These are phyloP conservation scores for Drosophila santomea DNA, from an alignment of 1,140 invertebrate genomes.

Conservation along the genomic window DNA sequence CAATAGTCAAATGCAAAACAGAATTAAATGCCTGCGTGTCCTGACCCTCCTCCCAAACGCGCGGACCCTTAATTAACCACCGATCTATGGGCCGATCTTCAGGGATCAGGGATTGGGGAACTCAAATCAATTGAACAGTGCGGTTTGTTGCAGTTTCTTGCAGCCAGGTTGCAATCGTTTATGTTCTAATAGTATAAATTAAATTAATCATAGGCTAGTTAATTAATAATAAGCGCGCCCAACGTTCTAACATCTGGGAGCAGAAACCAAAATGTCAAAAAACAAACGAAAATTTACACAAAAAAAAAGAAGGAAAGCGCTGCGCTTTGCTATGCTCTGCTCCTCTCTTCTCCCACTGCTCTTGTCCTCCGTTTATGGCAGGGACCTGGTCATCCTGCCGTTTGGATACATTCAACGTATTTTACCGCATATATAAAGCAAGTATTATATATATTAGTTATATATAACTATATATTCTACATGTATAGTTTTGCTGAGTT, in stretches of 20 bases:
- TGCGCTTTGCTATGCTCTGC: slow-evolving; percentile 47
- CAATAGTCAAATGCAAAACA: slow-evolving; percentile 39
- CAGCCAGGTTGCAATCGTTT: slow-evolving; percentile 65
- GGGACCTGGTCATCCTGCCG: slow-evolving; percentile 55
- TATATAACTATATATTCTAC: slow-evolving; percentile 69
- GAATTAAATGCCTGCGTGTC: slow-evolving; percentile 38
- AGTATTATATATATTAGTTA: slow-evolving; percentile 58
- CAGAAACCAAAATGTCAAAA: slow-evolving; percentile 56
- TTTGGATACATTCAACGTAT: slow-evolving; percentile 64
- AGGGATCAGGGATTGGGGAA: not conserved
- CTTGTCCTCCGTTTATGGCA: slow-evolving; percentile 19
- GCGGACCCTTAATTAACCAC: slow-evolving; percentile 1
- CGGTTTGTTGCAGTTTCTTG: slow-evolving; percentile 47
- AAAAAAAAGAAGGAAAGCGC: slow-evolving; percentile 45
- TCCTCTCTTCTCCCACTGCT: slow-evolving; percentile 19
- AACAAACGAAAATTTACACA: slow-evolving; percentile 71
- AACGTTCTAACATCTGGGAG: slow-evolving; percentile 47
- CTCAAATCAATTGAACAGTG: slow-evolving; percentile 45
- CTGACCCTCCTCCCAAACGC: slow-evolving; percentile 17
- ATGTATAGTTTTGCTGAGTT: slow-evolving; percentile 69
- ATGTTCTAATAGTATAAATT: slow-evolving; percentile 70
- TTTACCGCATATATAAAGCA: slow-evolving; percentile 69
- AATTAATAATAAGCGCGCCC: slow-evolving; percentile 58
- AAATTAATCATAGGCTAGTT: slow-evolving; percentile 62
- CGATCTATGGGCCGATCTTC: slow-evolving; percentile 3